Evolutionary conservation across 2,888 invertebrate species (phyloP).

Genomic region (Cinara cedri): DNA sequence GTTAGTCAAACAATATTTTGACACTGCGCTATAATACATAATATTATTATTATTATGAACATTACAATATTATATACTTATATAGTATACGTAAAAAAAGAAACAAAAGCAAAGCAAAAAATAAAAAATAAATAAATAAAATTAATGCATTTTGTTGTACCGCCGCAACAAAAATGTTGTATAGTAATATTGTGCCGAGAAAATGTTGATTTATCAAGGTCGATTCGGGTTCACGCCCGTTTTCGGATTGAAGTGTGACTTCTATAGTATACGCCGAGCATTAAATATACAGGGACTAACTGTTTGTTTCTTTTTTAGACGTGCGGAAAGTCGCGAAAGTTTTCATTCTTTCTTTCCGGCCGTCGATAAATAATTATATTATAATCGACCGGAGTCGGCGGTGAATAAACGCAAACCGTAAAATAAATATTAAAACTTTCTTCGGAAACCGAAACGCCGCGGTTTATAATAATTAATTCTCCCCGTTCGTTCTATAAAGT

Average conservation of each 20-base stretch:
- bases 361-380: conserved; percentile 39
- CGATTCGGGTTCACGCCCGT: background rate
- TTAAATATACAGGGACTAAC: background rate
- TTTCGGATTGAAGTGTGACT: background rate
- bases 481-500: background rate
- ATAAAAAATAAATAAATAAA: too few species aligned
- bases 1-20: background rate
- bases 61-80: too few species aligned
- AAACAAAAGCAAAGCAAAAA: too few species aligned
- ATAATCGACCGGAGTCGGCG: too few species aligned
- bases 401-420: too few species aligned
- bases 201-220: background rate
- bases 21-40: too few species aligned
- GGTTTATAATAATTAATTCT: too few species aligned
- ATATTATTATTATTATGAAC: too few species aligned
- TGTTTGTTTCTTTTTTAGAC: background rate
- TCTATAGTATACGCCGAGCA: background rate
- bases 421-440: background rate
- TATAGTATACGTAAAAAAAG: background rate
- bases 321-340: background rate
- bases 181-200: background rate
- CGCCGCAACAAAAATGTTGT: background rate
- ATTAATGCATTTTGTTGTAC: background rate
- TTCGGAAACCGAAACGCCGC: background rate
- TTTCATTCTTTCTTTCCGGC: background rate